A percentile compares a stretch with the other conserved stretches of the same genome.
These are phyloP conservation scores for Sebastiscus tertius DNA, from an alignment of 2,797 vertebrate species.

Conservation along the genomic window DNA sequence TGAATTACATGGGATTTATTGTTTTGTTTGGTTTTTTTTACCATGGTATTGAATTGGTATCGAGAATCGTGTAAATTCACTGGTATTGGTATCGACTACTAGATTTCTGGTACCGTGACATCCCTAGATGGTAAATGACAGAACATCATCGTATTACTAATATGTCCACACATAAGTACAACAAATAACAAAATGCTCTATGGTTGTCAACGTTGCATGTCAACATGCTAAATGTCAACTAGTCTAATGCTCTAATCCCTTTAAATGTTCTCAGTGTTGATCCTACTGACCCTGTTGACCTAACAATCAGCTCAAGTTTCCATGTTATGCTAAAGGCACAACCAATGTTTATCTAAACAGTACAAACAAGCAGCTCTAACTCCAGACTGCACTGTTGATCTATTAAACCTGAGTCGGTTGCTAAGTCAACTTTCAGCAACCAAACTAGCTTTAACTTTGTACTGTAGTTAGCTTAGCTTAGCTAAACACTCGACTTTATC, in stretches of 20 bases:
- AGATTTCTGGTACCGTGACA: neutral
- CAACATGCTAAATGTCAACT: neutral
- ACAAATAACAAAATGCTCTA: neutral
- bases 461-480: neutral
- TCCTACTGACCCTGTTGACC: neutral
- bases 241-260: slow-evolving; percentile 1
- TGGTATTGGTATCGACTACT: too few species aligned
- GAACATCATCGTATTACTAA: neutral
- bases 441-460: neutral
- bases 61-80: too few species aligned
- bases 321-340: neutral
- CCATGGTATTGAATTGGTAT: too few species aligned
- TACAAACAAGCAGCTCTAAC: neutral
- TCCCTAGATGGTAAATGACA: accelerated
- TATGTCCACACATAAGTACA: too few species aligned
- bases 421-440: neutral
- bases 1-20: too few species aligned
- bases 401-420: neutral
- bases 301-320: neutral
- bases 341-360: too few species aligned
- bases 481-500: slow-evolving; percentile 5
- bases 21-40: too few species aligned
- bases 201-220: neutral
- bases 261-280: slow-evolving; percentile 25
- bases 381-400: too few species aligned